Evolutionary conservation across 2,113 vertebrate species (phyloP), one percentile per base, ranked within the genome.

Genomic region (Caretta caretta): DNA sequence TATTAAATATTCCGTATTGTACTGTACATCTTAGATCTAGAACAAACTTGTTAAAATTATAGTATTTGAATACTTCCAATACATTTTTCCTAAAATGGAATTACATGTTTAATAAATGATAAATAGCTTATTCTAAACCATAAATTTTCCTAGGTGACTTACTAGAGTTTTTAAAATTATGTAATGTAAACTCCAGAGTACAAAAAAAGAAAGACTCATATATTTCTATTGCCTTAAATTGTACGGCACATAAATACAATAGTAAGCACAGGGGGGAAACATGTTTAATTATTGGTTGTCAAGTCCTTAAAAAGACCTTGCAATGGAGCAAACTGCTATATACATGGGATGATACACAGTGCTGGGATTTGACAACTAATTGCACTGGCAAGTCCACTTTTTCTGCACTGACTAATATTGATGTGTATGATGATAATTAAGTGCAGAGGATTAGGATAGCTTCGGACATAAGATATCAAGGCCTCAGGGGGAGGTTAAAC

Each of bases 341-440:
- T 62, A 80, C 93, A 89, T 51, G 3, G 88, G 84, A 94, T 91
- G 90, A 91, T 9, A 84, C 54, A 38, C 13, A 78, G 13, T 24
- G 86, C 16, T 85, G 25, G 84, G 50, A 31, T 76, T 94, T 72
- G 16, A 84, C 75, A 95, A 80, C 50, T 86, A 87, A 89, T 25
- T 87, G 5, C 57, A 83, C 51, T 86, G 27, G 80, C 69, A 84
- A 35, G 87, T 88, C 87, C 91, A 24, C 81, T 88, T 96, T 92
- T 86, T 95, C 87, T 83, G 35, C 38, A 48, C 90, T 94, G 53
- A 72, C 20, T 59, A 87, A 46, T 93, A 95, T 86, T 2, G 94
- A 96, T 87, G 75, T 22, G 69, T 89, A 90, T 84, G 80, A 92
- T 87, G 87, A 94, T 87, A 94, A 98, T 84, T 90, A 57, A 95